phyloP scores from a whole-genome alignment of 2,888 invertebrate genomes.

The Psylliodes chrysocephalus region DNA sequence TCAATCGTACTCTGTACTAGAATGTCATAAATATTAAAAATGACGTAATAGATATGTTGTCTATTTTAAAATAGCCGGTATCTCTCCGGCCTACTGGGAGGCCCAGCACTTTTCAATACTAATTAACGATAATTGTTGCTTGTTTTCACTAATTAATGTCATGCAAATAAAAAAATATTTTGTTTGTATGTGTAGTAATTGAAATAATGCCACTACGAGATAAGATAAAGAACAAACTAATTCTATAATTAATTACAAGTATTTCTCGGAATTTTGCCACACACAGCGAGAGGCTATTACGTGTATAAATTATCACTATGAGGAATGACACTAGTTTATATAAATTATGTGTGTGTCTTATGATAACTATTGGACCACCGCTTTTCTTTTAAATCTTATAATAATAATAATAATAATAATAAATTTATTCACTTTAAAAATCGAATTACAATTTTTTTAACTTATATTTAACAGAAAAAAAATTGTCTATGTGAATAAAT shows the following conservation, averaged over 20 bases:
- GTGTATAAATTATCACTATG: conserved; percentile 30
- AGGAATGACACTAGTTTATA: conserved; percentile 13
- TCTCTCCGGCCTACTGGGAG: conserved; percentile 10
- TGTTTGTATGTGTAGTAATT: conserved; percentile 43
- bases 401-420: too few species aligned
- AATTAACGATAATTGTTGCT: conserved; percentile 35
- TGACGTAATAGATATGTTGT: background rate
- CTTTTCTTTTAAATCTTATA: too few species aligned
- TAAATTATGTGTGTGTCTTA: background rate
- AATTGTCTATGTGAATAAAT: too few species aligned
- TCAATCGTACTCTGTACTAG: too few species aligned
- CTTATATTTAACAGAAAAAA: too few species aligned
- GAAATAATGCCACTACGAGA: conserved; percentile 42
- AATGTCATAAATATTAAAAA: background rate
- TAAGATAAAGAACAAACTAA: conserved; percentile 50
- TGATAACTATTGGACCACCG: too few species aligned
- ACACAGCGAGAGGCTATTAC: conserved; percentile 45
- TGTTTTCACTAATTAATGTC: conserved; percentile 31
- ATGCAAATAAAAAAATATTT: conserved; percentile 39
- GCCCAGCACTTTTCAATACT: conserved; percentile 18
- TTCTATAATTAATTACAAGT: conserved; percentile 52
- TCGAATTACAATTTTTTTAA: too few species aligned
- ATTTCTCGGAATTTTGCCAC: conserved; percentile 51
- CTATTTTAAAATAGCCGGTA: background rate
- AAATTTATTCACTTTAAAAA: too few species aligned